Percentiles rank a stretch among this genome's conserved stretches.
Evolutionary conservation across 2,888 invertebrate genomes (phyloP).

Genomic region (Lacanobia oleracea): DNA sequence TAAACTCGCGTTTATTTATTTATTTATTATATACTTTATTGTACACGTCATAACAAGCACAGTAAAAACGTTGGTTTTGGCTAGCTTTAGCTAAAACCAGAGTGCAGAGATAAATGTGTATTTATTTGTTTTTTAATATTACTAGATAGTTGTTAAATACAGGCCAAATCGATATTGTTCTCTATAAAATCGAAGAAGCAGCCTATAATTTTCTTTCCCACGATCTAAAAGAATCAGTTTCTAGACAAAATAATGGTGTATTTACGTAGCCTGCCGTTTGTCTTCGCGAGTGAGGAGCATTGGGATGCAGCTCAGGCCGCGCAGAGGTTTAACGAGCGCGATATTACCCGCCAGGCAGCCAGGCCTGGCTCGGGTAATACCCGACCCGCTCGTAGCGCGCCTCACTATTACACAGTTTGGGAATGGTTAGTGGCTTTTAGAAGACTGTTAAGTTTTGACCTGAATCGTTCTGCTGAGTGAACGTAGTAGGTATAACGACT

Average conservation of each 20-base stretch:
- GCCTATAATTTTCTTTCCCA: not conserved
- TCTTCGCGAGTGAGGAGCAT: slow-evolving; percentile 31
- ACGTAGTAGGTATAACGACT: not conserved
- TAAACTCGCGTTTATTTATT: too few species aligned
- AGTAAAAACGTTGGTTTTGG: too few species aligned
- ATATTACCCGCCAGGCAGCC: slow-evolving; percentile 34
- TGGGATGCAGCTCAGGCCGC: slow-evolving; percentile 49
- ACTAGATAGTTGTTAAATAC: not conserved
- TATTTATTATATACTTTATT: too few species aligned
- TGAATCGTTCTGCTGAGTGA: not conserved
- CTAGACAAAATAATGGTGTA: slow-evolving; percentile 17
- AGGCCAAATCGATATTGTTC: not conserved
- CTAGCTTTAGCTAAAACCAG: too few species aligned
- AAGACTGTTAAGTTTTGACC: slow-evolving; percentile 8
- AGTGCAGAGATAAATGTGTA: too few species aligned
- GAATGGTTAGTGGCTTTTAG: slow-evolving; percentile 24
- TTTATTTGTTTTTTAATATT: not conserved
- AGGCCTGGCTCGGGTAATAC: slow-evolving; percentile 8
- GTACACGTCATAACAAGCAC: too few species aligned
- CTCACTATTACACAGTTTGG: slow-evolving; percentile 25
- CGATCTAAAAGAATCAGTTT: slow-evolving; percentile 28
- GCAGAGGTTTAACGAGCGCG: slow-evolving; percentile 55
- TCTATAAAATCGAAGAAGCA: not conserved
- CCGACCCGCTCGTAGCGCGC: slow-evolving; percentile 7
- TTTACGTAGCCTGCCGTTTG: slow-evolving; percentile 26